Conservation (phyloP, 2,888 invertebrate species). For the Drosophila acutilabella region DNA sequence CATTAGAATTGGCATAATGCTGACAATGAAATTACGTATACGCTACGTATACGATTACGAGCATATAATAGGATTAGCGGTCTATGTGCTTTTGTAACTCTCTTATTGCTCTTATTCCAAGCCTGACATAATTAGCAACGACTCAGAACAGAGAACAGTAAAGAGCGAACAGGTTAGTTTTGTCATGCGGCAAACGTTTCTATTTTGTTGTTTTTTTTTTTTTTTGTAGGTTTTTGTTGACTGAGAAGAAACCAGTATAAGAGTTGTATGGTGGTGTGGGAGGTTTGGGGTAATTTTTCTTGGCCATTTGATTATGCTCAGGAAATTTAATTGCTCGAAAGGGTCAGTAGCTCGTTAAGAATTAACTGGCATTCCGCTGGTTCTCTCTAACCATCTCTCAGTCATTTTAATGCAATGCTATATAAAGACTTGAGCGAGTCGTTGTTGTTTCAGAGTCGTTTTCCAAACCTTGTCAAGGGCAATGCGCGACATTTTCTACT, state of each 20-base stretch:
- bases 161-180: slow-evolving; percentile 56
- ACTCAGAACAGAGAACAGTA: slow-evolving; percentile 30
- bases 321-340: slow-evolving; percentile 76
- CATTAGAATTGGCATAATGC: slow-evolving; percentile 64
- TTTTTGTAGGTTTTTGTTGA: slow-evolving; percentile 1
- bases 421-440: slow-evolving; percentile 54
- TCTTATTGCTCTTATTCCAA: slow-evolving; percentile 20
- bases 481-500: slow-evolving; percentile 60
- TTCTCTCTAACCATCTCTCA: not conserved
- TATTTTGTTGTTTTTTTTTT: slow-evolving; percentile 1
- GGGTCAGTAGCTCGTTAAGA: slow-evolving; percentile 71
- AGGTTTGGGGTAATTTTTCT: slow-evolving; percentile 69
- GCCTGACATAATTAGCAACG: slow-evolving; percentile 63
- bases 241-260: slow-evolving; percentile 11
- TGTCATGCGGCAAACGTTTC: slow-evolving; percentile 46
- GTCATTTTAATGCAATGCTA: slow-evolving; percentile 8
- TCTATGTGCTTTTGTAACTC: slow-evolving; percentile 36
- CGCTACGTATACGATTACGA: slow-evolving; percentile 39
- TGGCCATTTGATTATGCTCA: slow-evolving; percentile 72
- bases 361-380: slow-evolving; percentile 43
- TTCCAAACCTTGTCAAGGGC: slow-evolving; percentile 31
- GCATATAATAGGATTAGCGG: slow-evolving; percentile 74
- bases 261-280: slow-evolving; percentile 53
- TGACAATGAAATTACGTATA: slow-evolving; percentile 65
- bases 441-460: slow-evolving; percentile 27